Evolutionary conservation across 2,888 invertebrate species (phyloP), one percentile per base, ranked within the genome.

Genomic region (Pseudanteris insignis): DNA sequence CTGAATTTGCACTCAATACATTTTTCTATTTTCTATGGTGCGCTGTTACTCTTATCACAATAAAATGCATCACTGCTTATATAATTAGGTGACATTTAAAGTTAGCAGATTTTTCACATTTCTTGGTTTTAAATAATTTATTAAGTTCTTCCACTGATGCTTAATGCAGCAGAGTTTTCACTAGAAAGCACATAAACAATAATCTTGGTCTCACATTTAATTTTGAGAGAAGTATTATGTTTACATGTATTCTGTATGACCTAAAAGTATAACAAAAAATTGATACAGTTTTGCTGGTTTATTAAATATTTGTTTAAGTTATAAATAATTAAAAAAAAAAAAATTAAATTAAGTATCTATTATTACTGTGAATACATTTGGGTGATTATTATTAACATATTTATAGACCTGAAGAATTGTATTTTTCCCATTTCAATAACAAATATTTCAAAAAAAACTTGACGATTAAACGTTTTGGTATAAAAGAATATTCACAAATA

Each of bases 371-470:
- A 30, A 37, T 30, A 30, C 9, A 10, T 40, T 21, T 21, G 26
- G 2, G 21, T 21, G 11, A 30, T 32, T 10, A 44, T 44, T 25
- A 26, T 43, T n/a, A 5, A 11, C 2, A 32, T 2, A 33, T 10
- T 14, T 1, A 29, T 8, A 8, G 33, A 40, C 7, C 9, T 25
- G 11, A 14, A 25, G 58, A 62, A 67, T 66, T 65, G 64, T 66
- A 68, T 66, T 69, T 64, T 64, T 67, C 67, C 58, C 63, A 69
- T 67, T 70, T 69, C 67, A 66, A 55, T 58, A 46, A 65, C 53
- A 65, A 40, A 51, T 32, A n/a, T 21, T 21, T 36, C 8, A 21
- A 36, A 25, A 36, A 18, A 46, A 8, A 15, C 21, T 34, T 2
- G 18, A 28, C 12, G 10, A 2, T 10, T 38, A 38, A 26, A n/a